Base-by-base conservation (phyloP, 1,140 invertebrate genomes). In the Drosophila teissieri region DNA sequence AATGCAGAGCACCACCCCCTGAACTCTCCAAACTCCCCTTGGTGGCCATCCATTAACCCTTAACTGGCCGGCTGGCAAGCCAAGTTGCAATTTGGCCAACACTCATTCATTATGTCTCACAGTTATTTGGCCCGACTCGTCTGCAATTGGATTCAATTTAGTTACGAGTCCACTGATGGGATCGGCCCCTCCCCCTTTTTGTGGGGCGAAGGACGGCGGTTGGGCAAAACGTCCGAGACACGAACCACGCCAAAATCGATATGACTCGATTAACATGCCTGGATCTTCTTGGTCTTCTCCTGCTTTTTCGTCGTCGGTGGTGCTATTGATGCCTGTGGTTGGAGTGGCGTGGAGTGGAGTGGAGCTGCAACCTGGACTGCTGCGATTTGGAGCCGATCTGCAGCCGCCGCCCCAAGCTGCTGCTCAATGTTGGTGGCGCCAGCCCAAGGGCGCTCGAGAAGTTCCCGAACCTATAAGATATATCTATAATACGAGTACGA, bases 41-140 rank as follows among this genome's bases (percentile, higher is more conserved):
- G 48, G 24, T 27, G 27, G 3, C 48, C 53, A 39, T 19, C 22
- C 52, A 37, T 54, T 54, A 22, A 51, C 48, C 48, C 48, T 31
- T 34, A 34, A 51, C 48, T 27, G 48, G 27, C n/a, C 48, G 27
- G 54, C 53, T 36, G 31, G 17, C 56, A 22, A 48, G 45, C 92
- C 91, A 76, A 89, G 90, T 85, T 86, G 92, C 85, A 85, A 85
- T 84, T 82, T 85, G 68, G 79, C 58, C 73, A 92, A 93, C 93
- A 92, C 80, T 78, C 75, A 92, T 92, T 92, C 91, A 92, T 90
- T 89, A 82, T 83, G 86, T 90, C 57, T 68, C 91, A 81, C 84
- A 68, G 37, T 54, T 69, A 62, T 74, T 57, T 46, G 65, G 22
- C 40, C 39, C 11, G 6, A 12, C 27, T 34, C 17, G 40, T 49